A percentile compares a stretch with the other conserved stretches of the same genome.
Evolutionary conservation across 2,113 vertebrate genomes (phyloP).

Genomic region (Cephalophus harveyi): DNA sequence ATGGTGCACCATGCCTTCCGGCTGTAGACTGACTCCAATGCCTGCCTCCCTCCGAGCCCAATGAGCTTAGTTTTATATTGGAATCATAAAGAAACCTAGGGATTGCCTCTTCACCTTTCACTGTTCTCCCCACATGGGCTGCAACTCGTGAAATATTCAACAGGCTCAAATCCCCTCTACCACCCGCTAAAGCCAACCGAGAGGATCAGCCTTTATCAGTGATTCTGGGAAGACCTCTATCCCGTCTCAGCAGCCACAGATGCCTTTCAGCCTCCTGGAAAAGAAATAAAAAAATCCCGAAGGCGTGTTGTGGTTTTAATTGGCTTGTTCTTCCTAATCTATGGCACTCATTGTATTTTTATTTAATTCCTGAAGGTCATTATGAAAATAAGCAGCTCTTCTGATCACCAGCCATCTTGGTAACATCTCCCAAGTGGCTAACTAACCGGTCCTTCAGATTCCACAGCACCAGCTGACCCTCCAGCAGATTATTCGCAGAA

Average conservation of each 20-base stretch:
- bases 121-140: conserved; percentile 46
- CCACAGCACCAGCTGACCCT: conserved; percentile 37
- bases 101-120: conserved; percentile 69
- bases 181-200: not conserved
- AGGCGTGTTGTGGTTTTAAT: conserved; percentile 74
- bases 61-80: not conserved
- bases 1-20: conserved; percentile 72
- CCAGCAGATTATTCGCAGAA: conserved; percentile 15
- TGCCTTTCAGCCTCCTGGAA: conserved; percentile 48
- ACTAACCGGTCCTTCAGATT: conserved; percentile 13
- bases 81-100: conserved; percentile 68
- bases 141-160: conserved; percentile 62
- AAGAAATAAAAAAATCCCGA: conserved; percentile 56
- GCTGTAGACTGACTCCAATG: conserved; percentile 47
- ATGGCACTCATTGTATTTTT: conserved; percentile 74
- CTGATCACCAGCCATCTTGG: conserved; percentile 48
- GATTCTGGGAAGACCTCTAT: conserved; percentile 41
- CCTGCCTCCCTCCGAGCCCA: conserved; percentile 3
- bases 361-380: conserved; percentile 79
- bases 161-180: conserved; percentile 41
- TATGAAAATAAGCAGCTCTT: conserved; percentile 77
- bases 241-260: conserved; percentile 56
- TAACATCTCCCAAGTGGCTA: not conserved
- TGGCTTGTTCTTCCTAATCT: conserved; percentile 81
- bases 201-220: conserved; percentile 53